These are phyloP conservation scores for Chinchilla lanigera DNA, from an alignment of 2,113 vertebrate species.

Conservation along the genomic window DNA sequence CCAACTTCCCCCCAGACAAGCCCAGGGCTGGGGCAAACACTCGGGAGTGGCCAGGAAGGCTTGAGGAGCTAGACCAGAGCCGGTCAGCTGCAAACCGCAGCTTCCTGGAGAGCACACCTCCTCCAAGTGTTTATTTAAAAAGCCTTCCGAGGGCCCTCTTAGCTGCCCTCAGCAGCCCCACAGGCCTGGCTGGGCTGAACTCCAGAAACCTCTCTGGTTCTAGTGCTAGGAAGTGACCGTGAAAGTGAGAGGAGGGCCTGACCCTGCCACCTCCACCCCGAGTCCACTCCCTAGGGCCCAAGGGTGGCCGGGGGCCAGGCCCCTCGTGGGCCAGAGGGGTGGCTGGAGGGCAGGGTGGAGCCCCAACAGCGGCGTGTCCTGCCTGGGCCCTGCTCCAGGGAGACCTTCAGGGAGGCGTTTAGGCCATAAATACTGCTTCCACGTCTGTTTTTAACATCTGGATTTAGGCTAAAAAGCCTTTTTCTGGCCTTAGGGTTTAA, in stretches of 20 bases:
- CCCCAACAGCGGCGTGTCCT: not conserved
- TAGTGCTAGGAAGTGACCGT: constrained; percentile 36
- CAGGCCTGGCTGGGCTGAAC: constrained; percentile 35
- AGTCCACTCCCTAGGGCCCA: not conserved
- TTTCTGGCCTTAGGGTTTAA: constrained; percentile 57
- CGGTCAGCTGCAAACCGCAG: constrained; percentile 39
- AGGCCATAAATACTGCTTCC: constrained; percentile 72
- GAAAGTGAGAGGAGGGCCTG: constrained; percentile 72
- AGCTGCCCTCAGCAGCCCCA: not conserved
- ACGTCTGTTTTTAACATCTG: constrained; percentile 72
- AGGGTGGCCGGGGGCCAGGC: constrained; percentile 13
- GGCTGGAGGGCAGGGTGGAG: not conserved
- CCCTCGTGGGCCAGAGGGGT: constrained; percentile 15
- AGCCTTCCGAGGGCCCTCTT: constrained; percentile 14
- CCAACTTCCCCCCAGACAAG: not conserved
- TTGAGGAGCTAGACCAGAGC: not conserved
- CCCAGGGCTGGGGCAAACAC: not conserved
- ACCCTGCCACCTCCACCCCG: constrained; percentile 46
- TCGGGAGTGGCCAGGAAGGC: not conserved
- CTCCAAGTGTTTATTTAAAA: constrained; percentile 70
- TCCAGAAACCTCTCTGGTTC: constrained; percentile 64
- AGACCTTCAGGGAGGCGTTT: constrained; percentile 47
- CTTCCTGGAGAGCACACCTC: constrained; percentile 43
- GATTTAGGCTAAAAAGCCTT: constrained; percentile 58
- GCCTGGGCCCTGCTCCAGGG: not conserved